Conservation (phyloP, 2,113 vertebrate genomes). For the Heterotilapia buettikoferi region DNA sequence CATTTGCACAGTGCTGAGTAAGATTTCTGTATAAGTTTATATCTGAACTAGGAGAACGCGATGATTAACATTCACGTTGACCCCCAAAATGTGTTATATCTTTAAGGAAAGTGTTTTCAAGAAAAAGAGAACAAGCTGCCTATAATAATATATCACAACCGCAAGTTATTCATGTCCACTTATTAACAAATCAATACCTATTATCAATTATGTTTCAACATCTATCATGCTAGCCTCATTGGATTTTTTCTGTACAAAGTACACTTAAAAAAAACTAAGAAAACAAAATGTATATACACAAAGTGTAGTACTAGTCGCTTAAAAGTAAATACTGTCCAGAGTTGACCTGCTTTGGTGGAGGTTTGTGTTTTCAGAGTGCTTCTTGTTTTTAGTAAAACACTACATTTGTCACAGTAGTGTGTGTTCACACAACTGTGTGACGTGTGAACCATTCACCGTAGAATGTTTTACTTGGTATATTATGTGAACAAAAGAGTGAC, state of each 20-base stretch:
- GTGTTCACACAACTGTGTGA: neutral
- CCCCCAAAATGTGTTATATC: neutral
- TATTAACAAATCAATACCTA: neutral
- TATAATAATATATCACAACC: neutral
- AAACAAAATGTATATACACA: neutral
- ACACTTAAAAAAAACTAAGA: accelerated
- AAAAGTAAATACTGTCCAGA: neutral
- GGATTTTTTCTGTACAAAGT: neutral
- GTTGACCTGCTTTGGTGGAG: neutral
- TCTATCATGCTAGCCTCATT: neutral
- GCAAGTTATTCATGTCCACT: neutral
- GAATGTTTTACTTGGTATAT: neutral
- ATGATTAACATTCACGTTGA: neutral
- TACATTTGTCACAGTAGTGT: neutral
- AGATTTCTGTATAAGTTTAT: neutral
- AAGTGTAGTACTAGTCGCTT: neutral
- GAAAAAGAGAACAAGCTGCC: neutral
- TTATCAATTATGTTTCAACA: neutral
- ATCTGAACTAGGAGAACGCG: accelerated
- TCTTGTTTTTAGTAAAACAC: neutral
- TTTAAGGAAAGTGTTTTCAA: neutral
- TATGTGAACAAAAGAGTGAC: neutral
- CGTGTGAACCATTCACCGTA: too few species aligned
- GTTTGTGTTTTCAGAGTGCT: neutral
- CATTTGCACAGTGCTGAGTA: neutral